Conservation (phyloP, 2,113 vertebrate species). For the Epinephelus fuscoguttatus region DNA sequence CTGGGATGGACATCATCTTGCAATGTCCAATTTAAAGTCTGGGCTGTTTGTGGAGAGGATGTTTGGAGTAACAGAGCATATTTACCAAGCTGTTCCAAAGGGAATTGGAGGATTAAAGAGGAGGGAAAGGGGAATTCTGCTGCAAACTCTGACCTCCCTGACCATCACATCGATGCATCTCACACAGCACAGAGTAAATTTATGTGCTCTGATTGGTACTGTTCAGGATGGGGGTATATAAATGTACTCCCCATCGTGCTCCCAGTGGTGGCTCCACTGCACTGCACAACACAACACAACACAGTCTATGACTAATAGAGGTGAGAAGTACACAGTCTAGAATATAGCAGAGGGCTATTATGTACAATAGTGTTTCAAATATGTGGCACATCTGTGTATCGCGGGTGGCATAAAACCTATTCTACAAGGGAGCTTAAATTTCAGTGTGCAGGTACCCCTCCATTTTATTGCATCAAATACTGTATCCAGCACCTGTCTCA, state of each 20-base stretch:
- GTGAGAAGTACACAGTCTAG: not conserved
- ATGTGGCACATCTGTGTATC: not conserved
- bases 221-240: slow-evolving; percentile 10
- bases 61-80: slow-evolving; percentile 53
- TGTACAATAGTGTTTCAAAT: slow-evolving; percentile 1
- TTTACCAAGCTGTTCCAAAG: slow-evolving; percentile 69
- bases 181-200: slow-evolving; percentile 1
- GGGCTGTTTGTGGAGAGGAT: slow-evolving; percentile 44
- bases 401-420: not conserved
- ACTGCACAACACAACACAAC: not conserved
- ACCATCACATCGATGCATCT: not conserved
- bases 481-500: not conserved
- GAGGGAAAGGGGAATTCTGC: slow-evolving; percentile 6
- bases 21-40: slow-evolving; percentile 69
- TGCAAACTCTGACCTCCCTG: slow-evolving; percentile 16
- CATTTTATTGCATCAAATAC: not conserved
- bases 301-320: slow-evolving; percentile 14
- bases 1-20: slow-evolving; percentile 71
- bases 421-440: slow-evolving; percentile 4
- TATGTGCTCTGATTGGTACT: slow-evolving; percentile 28
- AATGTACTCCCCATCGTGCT: not conserved
- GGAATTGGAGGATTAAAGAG: not conserved
- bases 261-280: slow-evolving; percentile 10
- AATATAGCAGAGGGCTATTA: not conserved
- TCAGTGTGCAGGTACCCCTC: not conserved